Evolutionary conservation across 2,888 invertebrate species (phyloP).

Genomic region (Drosophila koepferae): DNA sequence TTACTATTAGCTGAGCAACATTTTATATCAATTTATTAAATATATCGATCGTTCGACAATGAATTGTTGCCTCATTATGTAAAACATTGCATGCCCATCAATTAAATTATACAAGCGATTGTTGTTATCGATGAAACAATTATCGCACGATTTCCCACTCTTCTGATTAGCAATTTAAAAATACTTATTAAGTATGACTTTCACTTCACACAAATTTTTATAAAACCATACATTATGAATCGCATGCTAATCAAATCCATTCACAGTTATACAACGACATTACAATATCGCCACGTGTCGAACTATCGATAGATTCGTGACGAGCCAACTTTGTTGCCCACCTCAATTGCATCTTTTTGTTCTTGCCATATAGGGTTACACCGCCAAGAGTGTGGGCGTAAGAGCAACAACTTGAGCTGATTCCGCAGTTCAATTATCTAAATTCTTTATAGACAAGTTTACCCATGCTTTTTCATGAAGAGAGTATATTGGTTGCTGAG

Average conservation of each 20-base stretch:
- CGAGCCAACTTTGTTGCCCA: conserved; percentile 15
- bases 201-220: conserved; percentile 8
- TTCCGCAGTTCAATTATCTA: neutral
- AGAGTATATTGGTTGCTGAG: neutral
- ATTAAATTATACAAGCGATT: neutral
- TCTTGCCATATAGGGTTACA: neutral
- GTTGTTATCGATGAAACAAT: conserved; percentile 6
- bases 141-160: neutral
- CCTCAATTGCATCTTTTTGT: neutral
- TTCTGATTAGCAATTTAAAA: conserved; percentile 2
- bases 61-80: too few species aligned
- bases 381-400: neutral
- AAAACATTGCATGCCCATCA: neutral
- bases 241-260: conserved; percentile 52
- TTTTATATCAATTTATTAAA: neutral
- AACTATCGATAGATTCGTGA: conserved; percentile 22
- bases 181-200: neutral
- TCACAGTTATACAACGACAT: conserved; percentile 34
- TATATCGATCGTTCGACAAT: neutral
- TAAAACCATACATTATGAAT: conserved; percentile 53
- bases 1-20: too few species aligned
- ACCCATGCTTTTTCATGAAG: neutral
- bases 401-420: neutral
- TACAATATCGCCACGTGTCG: conserved; percentile 11
- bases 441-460: conserved; percentile 1